Evolutionary conservation across 2,888 invertebrate species (phyloP).

Genomic region (Axea sp.): DNA sequence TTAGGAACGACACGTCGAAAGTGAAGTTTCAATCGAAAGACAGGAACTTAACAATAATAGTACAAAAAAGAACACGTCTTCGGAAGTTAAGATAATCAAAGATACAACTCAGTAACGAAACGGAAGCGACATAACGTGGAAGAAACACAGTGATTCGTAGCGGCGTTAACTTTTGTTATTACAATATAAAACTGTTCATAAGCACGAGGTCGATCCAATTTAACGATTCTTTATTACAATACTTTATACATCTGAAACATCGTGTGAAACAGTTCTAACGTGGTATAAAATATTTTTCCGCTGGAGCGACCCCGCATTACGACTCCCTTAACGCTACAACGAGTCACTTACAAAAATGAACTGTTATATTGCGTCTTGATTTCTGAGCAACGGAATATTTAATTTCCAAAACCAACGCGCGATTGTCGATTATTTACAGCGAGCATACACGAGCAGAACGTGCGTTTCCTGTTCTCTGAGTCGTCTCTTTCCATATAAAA

Average conservation of each 20-base stretch:
- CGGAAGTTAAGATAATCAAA: conserved; percentile 3
- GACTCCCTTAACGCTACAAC: neutral
- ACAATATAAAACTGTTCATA: conserved; percentile 1
- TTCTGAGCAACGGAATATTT: conserved; percentile 11
- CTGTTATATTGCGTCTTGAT: neutral
- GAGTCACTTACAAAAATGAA: conserved; percentile 4
- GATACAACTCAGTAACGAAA: neutral
- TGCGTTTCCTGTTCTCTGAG: conserved; percentile 5
- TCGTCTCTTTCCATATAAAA: conserved; percentile 10
- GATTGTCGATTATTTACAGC: conserved; percentile 47
- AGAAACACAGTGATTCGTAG: conserved; percentile 8
- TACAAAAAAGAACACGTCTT: conserved; percentile 10
- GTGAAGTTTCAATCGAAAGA: neutral
- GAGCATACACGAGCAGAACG: neutral
- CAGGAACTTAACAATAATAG: neutral
- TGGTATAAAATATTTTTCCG: conserved; percentile 45
- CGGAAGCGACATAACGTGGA: conserved; percentile 17
- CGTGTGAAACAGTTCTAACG: conserved; percentile 29
- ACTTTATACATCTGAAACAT: conserved; percentile 47
- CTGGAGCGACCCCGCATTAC: conserved; percentile 7
- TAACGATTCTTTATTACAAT: conserved; percentile 30
- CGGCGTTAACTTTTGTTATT: neutral
- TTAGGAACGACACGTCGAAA: conserved; percentile 2
- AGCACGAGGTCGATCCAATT: conserved; percentile 5
- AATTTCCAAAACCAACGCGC: conserved; percentile 52